Base-by-base conservation (phyloP, 2,797 vertebrate genomes). In the Leucoraja ocellata region DNA sequence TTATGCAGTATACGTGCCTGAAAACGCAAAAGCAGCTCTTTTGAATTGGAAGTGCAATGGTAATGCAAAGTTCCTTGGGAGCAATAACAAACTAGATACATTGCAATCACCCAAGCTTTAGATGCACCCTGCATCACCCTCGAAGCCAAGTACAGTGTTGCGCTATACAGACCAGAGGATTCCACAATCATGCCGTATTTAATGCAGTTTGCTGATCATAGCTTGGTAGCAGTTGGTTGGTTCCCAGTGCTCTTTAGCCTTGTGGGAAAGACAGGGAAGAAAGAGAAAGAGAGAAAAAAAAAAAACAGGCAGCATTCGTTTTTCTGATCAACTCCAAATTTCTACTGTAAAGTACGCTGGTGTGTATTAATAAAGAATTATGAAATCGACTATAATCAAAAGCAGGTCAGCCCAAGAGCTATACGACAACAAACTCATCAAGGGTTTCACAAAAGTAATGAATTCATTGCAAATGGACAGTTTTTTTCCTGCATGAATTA, bases 201-300 rank as follows among this genome's bases (percentile, higher is more conserved):
- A 7, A 88, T 36, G 84, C 63, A 36, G n/a, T 36, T 88, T 65
- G 61, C 61, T 88, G n/a, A 32, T 88, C 84, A 65, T 88, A 88
- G n/a, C n/a, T 65, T 32, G 84, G 84, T 61, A 63, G 28, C 58
- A 88, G 61, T 32, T 36, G 61, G 84, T n/a, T 68, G 54, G 83
- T 25, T 63, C 58, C 58, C 28, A 32, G 58, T 63, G 81, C 54
- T 84, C 83, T 86, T 86, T 63, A 63, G n/a, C n/a, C 61, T 68
- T 65, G 14, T 18, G 84, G 14, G 36, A 23, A 18, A 39, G 16
- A 36, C 36, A 80, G 23, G 54, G n/a, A 68, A 18, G 63, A n/a
- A 68, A 63, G 65, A 63, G 63, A 65, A 58, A 63, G 28, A 86
- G 81, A 84, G 6, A 28, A 61, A 28, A 61, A n/a, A n/a, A 65